These are phyloP conservation scores for Morpho achilles DNA, from an alignment of 2,888 invertebrate genomes.

Conservation along the genomic window DNA sequence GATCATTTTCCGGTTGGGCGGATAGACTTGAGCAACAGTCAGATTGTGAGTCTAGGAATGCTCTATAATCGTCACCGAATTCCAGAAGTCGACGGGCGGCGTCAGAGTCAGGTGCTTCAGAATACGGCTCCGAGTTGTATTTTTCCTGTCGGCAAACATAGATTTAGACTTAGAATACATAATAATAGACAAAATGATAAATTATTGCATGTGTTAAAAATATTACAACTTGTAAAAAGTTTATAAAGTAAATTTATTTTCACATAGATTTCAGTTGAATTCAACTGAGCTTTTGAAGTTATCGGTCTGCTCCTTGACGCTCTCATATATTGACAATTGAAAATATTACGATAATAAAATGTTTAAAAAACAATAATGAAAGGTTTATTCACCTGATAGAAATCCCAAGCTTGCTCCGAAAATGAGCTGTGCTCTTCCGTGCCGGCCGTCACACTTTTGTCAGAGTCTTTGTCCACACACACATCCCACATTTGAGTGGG, in stretches of 20 bases:
- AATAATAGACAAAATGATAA: neutral
- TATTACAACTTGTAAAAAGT: too few relatives aligned
- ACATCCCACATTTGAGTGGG: constrained; percentile 67
- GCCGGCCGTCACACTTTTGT: constrained; percentile 80
- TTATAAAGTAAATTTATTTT: too few relatives aligned
- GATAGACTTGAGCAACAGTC: constrained; percentile 91
- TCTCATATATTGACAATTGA: too few relatives aligned
- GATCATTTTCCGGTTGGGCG: constrained; percentile 76
- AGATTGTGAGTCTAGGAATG: constrained; percentile 93
- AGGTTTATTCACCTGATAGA: constrained; percentile 85
- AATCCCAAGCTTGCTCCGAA: constrained; percentile 97
- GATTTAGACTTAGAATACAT: neutral
- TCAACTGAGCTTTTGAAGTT: too few relatives aligned
- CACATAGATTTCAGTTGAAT: too few relatives aligned
- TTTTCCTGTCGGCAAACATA: constrained; percentile 84
- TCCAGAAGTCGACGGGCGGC: constrained; percentile 89
- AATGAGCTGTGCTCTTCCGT: constrained; percentile 89
- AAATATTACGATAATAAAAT: too few relatives aligned
- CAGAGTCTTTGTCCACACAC: constrained; percentile 68
- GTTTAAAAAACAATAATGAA: too few relatives aligned
- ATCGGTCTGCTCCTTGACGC: too few relatives aligned
- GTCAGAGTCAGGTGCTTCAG: constrained; percentile 91
- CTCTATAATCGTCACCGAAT: constrained; percentile 94
- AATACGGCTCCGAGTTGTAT: constrained; percentile 94
- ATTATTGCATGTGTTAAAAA: too few relatives aligned